A percentile compares a stretch with the other conserved stretches of the same genome.
phyloP scores from a whole-genome alignment of 2,797 vertebrate species.

The Lagorchestes hirsutus region DNA sequence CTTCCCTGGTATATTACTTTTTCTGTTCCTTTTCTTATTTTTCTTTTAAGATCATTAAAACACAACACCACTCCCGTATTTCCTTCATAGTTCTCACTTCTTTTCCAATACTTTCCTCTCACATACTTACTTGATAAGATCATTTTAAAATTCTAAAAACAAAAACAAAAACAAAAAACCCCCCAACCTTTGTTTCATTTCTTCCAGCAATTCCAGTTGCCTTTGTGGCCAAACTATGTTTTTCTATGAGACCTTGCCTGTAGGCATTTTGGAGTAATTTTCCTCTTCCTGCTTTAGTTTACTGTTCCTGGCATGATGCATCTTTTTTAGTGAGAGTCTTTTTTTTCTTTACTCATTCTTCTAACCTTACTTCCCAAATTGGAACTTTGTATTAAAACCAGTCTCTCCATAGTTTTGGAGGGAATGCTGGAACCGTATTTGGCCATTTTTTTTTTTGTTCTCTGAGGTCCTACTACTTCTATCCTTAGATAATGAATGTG shows the following conservation, averaged over 20 bases:
- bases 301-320: background rate
- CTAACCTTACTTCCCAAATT: background rate
- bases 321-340: background rate
- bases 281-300: background rate
- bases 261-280: background rate
- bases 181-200: background rate
- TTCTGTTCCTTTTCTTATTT: background rate
- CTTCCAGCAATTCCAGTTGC: background rate
- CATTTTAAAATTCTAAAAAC: background rate
- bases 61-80: background rate
- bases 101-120: background rate
- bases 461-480: background rate
- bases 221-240: background rate
- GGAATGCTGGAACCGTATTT: background rate
- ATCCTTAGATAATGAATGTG: background rate
- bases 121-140: background rate
- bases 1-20: background rate
- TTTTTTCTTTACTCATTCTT: background rate
- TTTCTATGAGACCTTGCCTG: background rate
- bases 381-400: background rate
- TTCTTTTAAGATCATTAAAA: background rate
- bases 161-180: no score
- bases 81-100: background rate
- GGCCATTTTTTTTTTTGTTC: background rate
- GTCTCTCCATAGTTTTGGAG: background rate